Evolutionary conservation across 2,888 invertebrate species (phyloP).

Genomic region (Sphecodes monilicornis): DNA sequence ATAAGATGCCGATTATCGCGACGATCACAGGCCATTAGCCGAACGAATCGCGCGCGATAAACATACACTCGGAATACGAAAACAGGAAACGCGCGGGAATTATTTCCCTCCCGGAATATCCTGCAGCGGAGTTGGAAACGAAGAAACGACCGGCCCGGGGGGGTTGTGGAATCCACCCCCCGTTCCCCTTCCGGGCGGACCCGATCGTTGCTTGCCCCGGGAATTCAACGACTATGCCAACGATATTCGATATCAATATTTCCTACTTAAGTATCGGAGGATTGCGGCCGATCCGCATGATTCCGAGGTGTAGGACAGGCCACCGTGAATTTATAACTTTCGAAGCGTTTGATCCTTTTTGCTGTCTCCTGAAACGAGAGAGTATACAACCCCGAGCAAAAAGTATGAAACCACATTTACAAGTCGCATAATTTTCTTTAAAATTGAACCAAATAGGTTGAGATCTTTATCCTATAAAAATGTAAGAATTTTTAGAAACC

Average conservation of each 20-base stretch:
- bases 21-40: conserved; percentile 62
- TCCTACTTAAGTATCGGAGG: conserved; percentile 4
- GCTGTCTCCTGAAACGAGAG: neutral
- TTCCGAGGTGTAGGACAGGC: conserved; percentile 3
- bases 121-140: conserved; percentile 19
- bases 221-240: conserved; percentile 10
- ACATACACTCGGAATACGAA: conserved; percentile 51
- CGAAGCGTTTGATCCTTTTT: neutral
- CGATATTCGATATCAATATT: conserved; percentile 18
- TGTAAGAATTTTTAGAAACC: no score
- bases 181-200: neutral
- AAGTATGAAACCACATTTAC: no score
- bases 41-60: conserved; percentile 61
- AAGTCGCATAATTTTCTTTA: no score
- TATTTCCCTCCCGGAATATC: conserved; percentile 40
- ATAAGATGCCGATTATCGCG: conserved; percentile 64
- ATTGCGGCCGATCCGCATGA: neutral
- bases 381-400: no score
- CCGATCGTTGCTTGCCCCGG: neutral
- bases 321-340: neutral
- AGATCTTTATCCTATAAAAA: no score
- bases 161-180: neutral
- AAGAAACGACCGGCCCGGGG: neutral
- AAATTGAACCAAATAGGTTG: no score
- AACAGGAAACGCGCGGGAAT: conserved; percentile 37